A percentile compares a stretch with the other conserved stretches of the same genome.
Conservation (phyloP, 2,113 vertebrate genomes). For the Dasyornis broadbenti region DNA sequence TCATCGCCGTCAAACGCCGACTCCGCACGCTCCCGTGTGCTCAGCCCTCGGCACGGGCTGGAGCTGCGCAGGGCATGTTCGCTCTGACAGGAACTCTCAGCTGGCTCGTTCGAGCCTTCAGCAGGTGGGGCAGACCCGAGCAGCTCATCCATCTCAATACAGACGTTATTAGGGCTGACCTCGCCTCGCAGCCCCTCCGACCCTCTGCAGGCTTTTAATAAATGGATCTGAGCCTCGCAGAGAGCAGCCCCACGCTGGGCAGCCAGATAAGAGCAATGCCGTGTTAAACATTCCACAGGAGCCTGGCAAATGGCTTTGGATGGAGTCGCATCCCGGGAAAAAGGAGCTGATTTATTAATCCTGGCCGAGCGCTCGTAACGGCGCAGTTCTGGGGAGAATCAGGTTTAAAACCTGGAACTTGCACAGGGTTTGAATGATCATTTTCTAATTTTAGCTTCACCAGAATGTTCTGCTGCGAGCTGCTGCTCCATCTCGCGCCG, state of each 20-base stretch:
- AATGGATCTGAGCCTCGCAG: neutral
- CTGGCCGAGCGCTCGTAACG: neutral
- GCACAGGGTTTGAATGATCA: neutral
- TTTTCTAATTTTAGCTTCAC: conserved; percentile 31
- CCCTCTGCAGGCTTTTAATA: conserved; percentile 5
- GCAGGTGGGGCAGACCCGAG: conserved; percentile 44
- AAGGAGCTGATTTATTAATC: conserved; percentile 37
- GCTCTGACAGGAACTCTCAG: conserved; percentile 24
- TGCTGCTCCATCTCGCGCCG: neutral
- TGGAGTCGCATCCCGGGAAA: conserved; percentile 11
- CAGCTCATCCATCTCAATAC: conserved; percentile 6
- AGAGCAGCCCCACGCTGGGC: neutral
- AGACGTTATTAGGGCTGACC: conserved; percentile 27
- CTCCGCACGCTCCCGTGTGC: neutral
- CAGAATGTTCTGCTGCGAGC: neutral
- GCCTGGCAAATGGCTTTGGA: neutral
- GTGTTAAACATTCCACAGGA: conserved; percentile 16
- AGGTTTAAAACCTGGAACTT: conserved; percentile 23
- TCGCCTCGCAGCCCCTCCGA: neutral
- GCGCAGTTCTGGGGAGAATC: neutral
- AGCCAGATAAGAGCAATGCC: conserved; percentile 24
- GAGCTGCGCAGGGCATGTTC: neutral
- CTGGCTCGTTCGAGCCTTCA: conserved; percentile 30
- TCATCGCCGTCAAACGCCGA: neutral
- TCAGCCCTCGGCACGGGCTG: neutral